Percentiles rank a stretch among this genome's conserved stretches.
Evolutionary conservation across 1,140 invertebrate genomes (phyloP).

Genomic region (Augochlora pura): DNA sequence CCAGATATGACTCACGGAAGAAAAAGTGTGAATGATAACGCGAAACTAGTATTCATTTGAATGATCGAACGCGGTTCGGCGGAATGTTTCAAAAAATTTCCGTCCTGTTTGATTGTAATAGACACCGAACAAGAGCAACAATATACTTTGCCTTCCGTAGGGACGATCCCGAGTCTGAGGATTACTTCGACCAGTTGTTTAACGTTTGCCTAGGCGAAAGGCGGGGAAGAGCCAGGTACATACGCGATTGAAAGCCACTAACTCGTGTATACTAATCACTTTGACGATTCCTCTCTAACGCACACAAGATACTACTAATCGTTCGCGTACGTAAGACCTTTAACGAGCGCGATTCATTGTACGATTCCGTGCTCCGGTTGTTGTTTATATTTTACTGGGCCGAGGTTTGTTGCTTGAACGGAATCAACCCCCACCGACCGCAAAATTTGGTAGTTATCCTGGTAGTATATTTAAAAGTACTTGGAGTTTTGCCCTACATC

Average conservation of each 20-base stretch:
- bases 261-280: neutral
- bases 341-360: neutral
- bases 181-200: conserved; percentile 76
- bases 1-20: conserved; percentile 42
- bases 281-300: neutral
- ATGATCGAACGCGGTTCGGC: neutral
- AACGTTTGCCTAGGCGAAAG: conserved; percentile 71
- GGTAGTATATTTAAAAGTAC: too few relatives aligned
- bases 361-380: neutral
- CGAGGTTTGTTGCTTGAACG: too few relatives aligned
- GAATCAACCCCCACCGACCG: too few relatives aligned
- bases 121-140: too few relatives aligned
- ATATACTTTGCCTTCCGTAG: conserved; percentile 67
- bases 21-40: neutral
- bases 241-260: conserved; percentile 1
- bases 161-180: conserved; percentile 73
- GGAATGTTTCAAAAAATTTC: neutral
- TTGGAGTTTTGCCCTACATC: too few relatives aligned
- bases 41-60: neutral
- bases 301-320: neutral
- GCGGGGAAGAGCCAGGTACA: conserved; percentile 64
- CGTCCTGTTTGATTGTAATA: too few relatives aligned
- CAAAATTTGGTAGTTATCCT: too few relatives aligned
- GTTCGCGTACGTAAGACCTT: neutral
- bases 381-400: neutral